Evolutionary conservation across 2,797 vertebrate species (phyloP).

Genomic region (Basileuterus tristriatus): DNA sequence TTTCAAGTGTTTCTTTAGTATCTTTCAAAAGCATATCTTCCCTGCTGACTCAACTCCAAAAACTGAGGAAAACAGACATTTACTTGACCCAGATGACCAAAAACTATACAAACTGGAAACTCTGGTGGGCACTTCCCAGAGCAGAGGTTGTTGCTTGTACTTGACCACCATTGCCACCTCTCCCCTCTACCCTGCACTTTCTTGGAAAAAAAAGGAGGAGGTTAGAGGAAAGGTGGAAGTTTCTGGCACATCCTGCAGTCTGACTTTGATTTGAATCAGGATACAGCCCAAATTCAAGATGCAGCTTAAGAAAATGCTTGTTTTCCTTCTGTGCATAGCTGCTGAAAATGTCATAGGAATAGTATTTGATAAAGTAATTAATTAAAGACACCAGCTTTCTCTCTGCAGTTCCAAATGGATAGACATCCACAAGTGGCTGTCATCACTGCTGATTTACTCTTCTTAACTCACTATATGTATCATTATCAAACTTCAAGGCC

Average conservation of each 20-base stretch:
- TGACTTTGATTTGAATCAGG: not conserved
- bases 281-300: not conserved
- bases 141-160: not conserved
- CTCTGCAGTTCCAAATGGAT: not conserved
- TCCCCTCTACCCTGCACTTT: not conserved
- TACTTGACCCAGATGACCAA: not conserved
- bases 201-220: not conserved
- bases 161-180: not conserved
- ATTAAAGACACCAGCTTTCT: not conserved
- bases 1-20: not conserved
- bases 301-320: not conserved
- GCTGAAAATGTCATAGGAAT: not conserved
- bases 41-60: not conserved
- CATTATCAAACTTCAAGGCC: not conserved
- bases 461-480: not conserved
- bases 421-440: not conserved
- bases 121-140: not conserved
- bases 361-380: not conserved
- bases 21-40: not conserved
- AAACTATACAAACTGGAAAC: not conserved
- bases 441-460: not conserved
- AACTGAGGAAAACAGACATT: not conserved
- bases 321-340: not conserved
- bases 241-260: not conserved
- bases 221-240: not conserved